Evolutionary conservation across 2,113 vertebrate species (phyloP).

Genomic region (Pitta sordida): DNA sequence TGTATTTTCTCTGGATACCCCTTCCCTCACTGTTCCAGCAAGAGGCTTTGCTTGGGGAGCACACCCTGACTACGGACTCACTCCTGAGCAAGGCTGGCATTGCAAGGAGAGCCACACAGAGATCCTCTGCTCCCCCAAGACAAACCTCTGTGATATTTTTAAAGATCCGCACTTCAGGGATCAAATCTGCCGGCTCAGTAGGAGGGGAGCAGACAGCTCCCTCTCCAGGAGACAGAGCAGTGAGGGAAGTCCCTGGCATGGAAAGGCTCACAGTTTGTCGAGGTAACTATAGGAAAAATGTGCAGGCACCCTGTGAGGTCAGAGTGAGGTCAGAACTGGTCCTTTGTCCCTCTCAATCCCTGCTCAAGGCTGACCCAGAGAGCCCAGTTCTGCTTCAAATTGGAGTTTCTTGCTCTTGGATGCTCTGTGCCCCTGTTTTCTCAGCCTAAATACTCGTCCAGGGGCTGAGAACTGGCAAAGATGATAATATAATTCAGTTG

Average conservation of each 20-base stretch:
- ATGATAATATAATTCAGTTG: background rate
- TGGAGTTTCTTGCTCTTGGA: background rate
- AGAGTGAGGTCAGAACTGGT: background rate
- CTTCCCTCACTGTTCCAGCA: background rate
- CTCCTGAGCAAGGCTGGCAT: background rate
- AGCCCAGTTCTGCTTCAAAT: background rate
- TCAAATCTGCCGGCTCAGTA: background rate
- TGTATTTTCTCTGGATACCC: background rate
- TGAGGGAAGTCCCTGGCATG: background rate
- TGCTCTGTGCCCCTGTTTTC: background rate
- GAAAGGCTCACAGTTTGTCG: background rate
- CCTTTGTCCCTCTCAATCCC: fast-evolving
- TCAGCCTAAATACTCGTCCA: background rate
- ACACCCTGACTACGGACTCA: background rate
- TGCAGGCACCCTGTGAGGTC: fast-evolving
- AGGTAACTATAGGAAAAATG: background rate
- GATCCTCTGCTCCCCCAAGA: background rate
- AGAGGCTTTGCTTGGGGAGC: background rate
- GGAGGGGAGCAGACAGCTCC: background rate
- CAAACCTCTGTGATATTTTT: background rate
- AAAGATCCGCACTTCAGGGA: background rate
- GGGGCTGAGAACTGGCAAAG: background rate
- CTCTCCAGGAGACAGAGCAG: background rate
- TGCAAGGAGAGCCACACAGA: background rate
- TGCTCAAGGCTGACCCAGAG: background rate